Base-by-base conservation (phyloP, 1,140 invertebrate species). In the Nephila pilipes region DNA sequence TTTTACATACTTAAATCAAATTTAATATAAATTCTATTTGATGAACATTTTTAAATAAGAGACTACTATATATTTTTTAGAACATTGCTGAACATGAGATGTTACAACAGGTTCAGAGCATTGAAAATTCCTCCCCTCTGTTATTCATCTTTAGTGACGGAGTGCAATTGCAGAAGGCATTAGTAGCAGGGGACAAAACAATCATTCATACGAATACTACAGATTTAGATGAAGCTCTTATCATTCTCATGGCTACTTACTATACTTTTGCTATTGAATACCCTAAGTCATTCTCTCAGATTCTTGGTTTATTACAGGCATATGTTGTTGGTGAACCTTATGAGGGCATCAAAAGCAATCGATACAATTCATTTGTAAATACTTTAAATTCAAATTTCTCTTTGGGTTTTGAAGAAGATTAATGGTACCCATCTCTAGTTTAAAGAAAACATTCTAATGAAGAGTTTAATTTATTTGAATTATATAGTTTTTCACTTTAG, bases 171-270 rank as follows among this genome's bases (percentile, higher is more conserved):
- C 55, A 93, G 60, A 88, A 69, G 55, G 79, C 87, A 36, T 89
- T 80, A 8, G 60, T 93, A 20, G 92, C 58, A 80, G 92, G 92
- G 1, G 92, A 93, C 60, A 89, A 63, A 81, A 89, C 85, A 12
- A 55, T 89, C 29, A 89, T 93, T 32, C 60, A 60, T 1, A 88
- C 79, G 4, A 29, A 89, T 55, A 85, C 85, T 1, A 93, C 63
- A 55, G 32, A 65, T 20, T 65, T 93, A 32, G 58, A 55, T 36
- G 85, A 93, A 65, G 92, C 85, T 65, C 38, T 93, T 10, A 54
- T 93, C 16, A 29, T 65, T 60, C 92, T 93, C 25, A 93, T 93
- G 18, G 92, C 92, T 46, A 89, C 92, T 29, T 93, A 93, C 55
- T 89, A 93, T 46, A 89, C 92, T 36, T 93, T 88, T 69, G 29